Evolutionary conservation across 2,113 vertebrate species (phyloP).

Genomic region (Aepyceros melampus): DNA sequence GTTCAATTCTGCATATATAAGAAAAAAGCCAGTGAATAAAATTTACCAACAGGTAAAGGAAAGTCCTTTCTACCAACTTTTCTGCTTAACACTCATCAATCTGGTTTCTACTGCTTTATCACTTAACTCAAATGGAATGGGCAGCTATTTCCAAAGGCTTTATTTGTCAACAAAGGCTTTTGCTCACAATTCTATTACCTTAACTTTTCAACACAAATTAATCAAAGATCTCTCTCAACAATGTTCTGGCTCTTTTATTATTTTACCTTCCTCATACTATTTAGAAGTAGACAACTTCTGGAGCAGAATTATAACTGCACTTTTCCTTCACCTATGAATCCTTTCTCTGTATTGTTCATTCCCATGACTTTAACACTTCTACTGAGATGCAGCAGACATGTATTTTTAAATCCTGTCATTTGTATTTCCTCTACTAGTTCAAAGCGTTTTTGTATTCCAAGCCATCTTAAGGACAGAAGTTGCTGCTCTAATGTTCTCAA

Average conservation of each 20-base stretch:
- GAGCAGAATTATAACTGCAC: not conserved
- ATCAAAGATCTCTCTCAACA: not conserved
- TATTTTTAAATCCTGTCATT: not conserved
- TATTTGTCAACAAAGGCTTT: not conserved
- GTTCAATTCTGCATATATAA: not conserved
- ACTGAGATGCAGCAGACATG: not conserved
- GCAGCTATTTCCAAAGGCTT: not conserved
- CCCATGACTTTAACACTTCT: not conserved
- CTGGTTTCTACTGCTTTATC: not conserved
- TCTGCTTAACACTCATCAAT: not conserved
- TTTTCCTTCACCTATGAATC: not conserved
- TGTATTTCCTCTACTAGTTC: not conserved
- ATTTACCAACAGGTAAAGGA: not conserved
- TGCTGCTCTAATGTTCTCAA: not conserved
- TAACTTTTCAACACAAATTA: not conserved
- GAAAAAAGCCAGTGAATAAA: not conserved
- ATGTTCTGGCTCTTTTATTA: not conserved
- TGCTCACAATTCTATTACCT: not conserved
- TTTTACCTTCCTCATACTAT: not conserved
- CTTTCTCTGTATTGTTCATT: not conserved
- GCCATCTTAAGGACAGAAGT: not conserved
- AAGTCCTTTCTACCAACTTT: not conserved
- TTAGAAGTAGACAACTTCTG: not conserved
- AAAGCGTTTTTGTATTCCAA: conserved; percentile 12
- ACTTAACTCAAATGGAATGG: not conserved